These are phyloP conservation scores for Ennomos quercinarius DNA, from an alignment of 2,888 invertebrate genomes.

Conservation along the genomic window DNA sequence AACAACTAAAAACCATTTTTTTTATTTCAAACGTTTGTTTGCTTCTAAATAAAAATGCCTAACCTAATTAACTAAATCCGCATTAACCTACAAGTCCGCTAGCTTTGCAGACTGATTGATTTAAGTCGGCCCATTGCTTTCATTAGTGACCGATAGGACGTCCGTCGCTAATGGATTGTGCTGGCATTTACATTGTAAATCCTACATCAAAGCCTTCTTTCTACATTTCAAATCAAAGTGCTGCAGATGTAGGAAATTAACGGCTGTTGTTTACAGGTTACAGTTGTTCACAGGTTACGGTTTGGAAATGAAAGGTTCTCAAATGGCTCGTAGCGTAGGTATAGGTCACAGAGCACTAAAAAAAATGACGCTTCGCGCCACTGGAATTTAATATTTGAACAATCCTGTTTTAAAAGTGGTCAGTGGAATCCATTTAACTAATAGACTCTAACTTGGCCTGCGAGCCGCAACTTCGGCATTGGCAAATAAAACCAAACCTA, in stretches of 20 bases:
- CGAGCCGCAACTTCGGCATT: slow-evolving; percentile 5
- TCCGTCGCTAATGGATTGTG: slow-evolving; percentile 53
- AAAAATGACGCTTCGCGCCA: too few relatives aligned
- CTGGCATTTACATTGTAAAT: slow-evolving; percentile 59
- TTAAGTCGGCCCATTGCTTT: slow-evolving; percentile 34
- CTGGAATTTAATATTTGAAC: too few relatives aligned
- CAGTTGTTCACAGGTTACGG: too few relatives aligned
- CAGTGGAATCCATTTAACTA: slow-evolving; percentile 30
- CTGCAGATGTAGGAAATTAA: not conserved
- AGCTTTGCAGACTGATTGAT: slow-evolving; percentile 32
- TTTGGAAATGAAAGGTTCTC: too few relatives aligned
- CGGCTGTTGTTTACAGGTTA: too few relatives aligned
- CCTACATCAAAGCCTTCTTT: slow-evolving; percentile 44
- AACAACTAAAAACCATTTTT: too few relatives aligned
- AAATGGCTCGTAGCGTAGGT: too few relatives aligned
- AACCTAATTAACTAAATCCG: slow-evolving; percentile 4
- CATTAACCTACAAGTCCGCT: slow-evolving; percentile 5
- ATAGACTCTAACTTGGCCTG: slow-evolving; percentile 18
- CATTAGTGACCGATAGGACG: slow-evolving; percentile 34
- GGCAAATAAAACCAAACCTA: not conserved
- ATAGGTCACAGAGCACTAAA: too few relatives aligned
- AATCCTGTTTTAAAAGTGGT: not conserved
- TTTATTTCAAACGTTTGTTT: too few relatives aligned
- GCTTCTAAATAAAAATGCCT: too few relatives aligned
- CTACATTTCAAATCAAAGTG: slow-evolving; percentile 25